phyloP scores from a whole-genome alignment of 1,140 invertebrate genomes.

The Hylaeus anthracinus region DNA sequence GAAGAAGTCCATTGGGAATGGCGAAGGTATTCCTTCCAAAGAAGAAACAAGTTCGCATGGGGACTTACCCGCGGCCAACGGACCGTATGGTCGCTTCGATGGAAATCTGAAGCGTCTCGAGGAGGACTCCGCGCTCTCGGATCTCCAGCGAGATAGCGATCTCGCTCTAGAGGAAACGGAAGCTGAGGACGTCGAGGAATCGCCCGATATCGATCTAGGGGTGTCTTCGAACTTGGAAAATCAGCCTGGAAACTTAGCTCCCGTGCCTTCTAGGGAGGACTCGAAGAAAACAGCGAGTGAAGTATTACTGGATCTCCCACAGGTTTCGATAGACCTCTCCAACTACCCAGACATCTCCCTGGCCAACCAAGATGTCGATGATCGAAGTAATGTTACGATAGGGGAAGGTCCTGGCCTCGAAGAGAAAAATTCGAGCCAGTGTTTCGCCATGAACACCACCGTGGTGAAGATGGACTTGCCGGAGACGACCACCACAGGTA shows the following conservation, averaged over 20 bases:
- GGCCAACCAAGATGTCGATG: not conserved
- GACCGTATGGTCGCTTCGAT: not conserved
- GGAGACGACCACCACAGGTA: not conserved
- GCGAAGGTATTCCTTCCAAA: too few relatives aligned
- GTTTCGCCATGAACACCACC: constrained; percentile 17
- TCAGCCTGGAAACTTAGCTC: not conserved
- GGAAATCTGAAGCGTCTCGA: not conserved
- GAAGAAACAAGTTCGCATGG: too few relatives aligned
- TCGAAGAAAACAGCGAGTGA: not conserved
- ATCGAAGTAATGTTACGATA: not conserved
- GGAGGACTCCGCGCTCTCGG: not conserved
- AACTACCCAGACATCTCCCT: not conserved
- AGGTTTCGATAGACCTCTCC: not conserved
- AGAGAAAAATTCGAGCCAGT: not conserved
- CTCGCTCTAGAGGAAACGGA: not conserved
- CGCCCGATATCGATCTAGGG: not conserved
- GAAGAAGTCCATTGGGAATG: not conserved
- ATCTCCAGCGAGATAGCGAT: not conserved
- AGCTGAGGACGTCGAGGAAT: not conserved
- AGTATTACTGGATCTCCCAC: not conserved
- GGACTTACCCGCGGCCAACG: too few relatives aligned
- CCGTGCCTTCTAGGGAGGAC: not conserved
- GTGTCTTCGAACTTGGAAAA: not conserved
- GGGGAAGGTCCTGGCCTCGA: too few relatives aligned
- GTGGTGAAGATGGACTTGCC: constrained; percentile 14